These are phyloP conservation scores for Clostera curtula DNA, from an alignment of 2,888 invertebrate species.

Conservation along the genomic window DNA sequence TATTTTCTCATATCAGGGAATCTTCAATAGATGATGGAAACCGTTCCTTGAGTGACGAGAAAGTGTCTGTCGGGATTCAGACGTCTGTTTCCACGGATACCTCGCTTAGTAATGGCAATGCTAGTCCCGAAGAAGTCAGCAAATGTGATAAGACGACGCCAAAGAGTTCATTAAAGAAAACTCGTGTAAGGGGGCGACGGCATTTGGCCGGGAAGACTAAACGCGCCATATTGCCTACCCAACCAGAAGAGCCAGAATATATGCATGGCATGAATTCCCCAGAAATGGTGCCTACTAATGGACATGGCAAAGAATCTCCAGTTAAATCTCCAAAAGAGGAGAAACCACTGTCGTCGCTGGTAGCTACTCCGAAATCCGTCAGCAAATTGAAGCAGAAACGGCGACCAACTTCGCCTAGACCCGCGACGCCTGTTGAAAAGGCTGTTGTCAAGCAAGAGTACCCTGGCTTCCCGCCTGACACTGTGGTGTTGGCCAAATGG, in stretches of 20 bases:
- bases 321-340: slow-evolving; percentile 56
- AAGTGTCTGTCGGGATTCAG: slow-evolving; percentile 59
- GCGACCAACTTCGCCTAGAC: slow-evolving; percentile 56
- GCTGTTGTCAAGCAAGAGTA: slow-evolving; percentile 45
- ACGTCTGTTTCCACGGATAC: slow-evolving; percentile 45
- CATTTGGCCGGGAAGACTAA: slow-evolving; percentile 60
- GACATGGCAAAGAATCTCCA: slow-evolving; percentile 45
- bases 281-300: slow-evolving; percentile 62
- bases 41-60: slow-evolving; percentile 48
- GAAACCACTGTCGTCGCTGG: slow-evolving; percentile 43
- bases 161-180: slow-evolving; percentile 68
- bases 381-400: slow-evolving; percentile 58
- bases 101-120: slow-evolving; percentile 53
- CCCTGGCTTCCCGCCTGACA: slow-evolving; percentile 54
- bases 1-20: slow-evolving; percentile 57
- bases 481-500: slow-evolving; percentile 79
- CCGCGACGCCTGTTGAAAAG: slow-evolving; percentile 62
- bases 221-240: slow-evolving; percentile 57
- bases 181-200: slow-evolving; percentile 57
- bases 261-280: slow-evolving; percentile 66
- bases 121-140: slow-evolving; percentile 57
- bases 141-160: slow-evolving; percentile 65
- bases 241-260: slow-evolving; percentile 58
- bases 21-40: slow-evolving; percentile 42
- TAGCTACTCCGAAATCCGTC: slow-evolving; percentile 61